phyloP scores from a whole-genome alignment of 2,113 vertebrate species.

The Passer montanus region DNA sequence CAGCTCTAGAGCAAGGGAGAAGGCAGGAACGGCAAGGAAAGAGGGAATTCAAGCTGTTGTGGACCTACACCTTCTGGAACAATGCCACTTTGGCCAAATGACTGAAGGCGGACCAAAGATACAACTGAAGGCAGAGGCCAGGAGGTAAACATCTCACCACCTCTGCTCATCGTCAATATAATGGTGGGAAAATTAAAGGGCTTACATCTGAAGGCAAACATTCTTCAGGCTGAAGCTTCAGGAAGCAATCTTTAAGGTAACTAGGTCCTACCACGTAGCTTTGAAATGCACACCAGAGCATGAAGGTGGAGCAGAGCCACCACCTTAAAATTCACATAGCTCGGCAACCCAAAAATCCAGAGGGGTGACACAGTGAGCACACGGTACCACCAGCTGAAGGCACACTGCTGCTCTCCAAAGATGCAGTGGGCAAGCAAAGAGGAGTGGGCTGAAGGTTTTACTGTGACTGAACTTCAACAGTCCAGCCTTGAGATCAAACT shows the following conservation, averaged over 20 bases:
- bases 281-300: not conserved
- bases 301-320: not conserved
- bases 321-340: not conserved
- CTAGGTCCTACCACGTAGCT: accelerated
- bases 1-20: not conserved
- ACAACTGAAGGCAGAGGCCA: not conserved
- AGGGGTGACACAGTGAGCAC: not conserved
- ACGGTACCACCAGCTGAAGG: not conserved
- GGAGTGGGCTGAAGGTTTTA: not conserved
- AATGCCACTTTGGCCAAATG: not conserved
- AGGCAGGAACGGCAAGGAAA: not conserved
- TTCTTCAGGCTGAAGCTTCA: not conserved
- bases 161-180: not conserved
- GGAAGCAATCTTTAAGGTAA: not conserved
- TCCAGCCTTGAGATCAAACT: accelerated
- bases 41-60: not conserved
- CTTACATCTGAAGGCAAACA: not conserved
- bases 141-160: not conserved
- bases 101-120: not conserved
- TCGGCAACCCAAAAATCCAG: not conserved
- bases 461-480: accelerated
- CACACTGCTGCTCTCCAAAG: not conserved
- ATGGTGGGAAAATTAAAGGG: not conserved
- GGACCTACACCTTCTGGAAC: not conserved
- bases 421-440: not conserved